A percentile compares a stretch with the other conserved stretches of the same genome.
Evolutionary conservation across 2,797 vertebrate genomes (phyloP).

Genomic region (Clarias platycephalus): DNA sequence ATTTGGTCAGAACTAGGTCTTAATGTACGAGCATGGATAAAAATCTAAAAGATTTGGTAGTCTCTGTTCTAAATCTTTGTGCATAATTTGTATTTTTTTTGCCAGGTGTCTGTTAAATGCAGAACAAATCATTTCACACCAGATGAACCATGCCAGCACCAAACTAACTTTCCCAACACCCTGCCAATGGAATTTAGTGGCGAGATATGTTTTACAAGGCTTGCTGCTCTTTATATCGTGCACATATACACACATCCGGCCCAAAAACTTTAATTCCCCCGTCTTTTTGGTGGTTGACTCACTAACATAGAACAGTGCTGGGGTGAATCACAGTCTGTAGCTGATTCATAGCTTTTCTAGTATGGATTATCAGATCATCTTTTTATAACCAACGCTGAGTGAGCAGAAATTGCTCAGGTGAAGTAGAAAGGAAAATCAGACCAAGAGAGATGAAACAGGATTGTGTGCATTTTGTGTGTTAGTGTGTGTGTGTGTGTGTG

Average conservation of each 20-base stretch:
- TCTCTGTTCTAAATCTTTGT: conserved; percentile 62
- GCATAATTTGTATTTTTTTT: conserved; percentile 58
- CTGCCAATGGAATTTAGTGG: conserved; percentile 9
- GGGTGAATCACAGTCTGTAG: conserved; percentile 14
- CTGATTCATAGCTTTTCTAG: conserved; percentile 13
- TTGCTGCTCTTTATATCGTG: conserved; percentile 15
- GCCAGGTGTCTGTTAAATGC: conserved; percentile 54
- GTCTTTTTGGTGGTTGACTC: not conserved
- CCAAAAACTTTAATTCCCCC: conserved; percentile 22
- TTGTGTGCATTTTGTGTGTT: not conserved
- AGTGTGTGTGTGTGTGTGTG: not conserved
- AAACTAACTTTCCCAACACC: conserved; percentile 47
- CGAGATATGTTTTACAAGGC: conserved; percentile 6
- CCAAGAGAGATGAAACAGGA: not conserved
- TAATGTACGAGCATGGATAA: conserved; percentile 57
- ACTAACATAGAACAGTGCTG: not conserved
- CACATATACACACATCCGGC: conserved; percentile 3
- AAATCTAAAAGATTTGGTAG: conserved; percentile 62
- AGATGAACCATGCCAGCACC: conserved; percentile 60
- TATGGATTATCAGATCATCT: not conserved
- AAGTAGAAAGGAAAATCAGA: not conserved
- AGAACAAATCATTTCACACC: conserved; percentile 63
- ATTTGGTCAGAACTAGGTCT: conserved; percentile 42
- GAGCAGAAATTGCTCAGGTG: conserved; percentile 15
- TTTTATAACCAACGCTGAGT: conserved; percentile 5